Evolutionary conservation across 2,797 vertebrate species (phyloP).

Genomic region (Typhlichthys subterraneus): DNA sequence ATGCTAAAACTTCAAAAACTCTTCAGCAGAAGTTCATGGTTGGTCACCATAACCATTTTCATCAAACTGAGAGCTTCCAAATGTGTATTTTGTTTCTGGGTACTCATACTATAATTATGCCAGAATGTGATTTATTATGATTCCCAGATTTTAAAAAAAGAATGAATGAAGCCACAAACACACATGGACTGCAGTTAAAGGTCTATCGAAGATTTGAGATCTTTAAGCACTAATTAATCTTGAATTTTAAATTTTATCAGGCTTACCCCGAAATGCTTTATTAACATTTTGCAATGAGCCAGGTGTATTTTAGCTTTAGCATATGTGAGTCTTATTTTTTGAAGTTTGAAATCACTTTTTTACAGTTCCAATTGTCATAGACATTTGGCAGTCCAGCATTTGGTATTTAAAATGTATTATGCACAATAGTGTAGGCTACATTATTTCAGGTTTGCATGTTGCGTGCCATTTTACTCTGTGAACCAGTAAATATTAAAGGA

Average conservation of each 20-base stretch:
- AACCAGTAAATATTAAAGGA: conserved; percentile 5
- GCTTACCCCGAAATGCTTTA: conserved; percentile 21
- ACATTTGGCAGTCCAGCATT: conserved; percentile 32
- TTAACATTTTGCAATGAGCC: conserved; percentile 22
- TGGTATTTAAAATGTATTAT: conserved; percentile 2
- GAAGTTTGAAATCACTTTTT: conserved; percentile 17
- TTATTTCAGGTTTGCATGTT: background rate
- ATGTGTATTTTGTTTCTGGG: background rate
- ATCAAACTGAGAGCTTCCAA: too few species aligned
- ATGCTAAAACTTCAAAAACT: background rate
- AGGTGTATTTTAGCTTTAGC: conserved; percentile 7
- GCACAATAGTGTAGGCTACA: too few species aligned
- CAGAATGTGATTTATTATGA: background rate
- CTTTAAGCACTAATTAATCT: conserved; percentile 29
- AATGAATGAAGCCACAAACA: too few species aligned
- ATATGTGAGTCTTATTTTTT: conserved; percentile 6
- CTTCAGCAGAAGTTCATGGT: too few species aligned
- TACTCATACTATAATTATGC: background rate
- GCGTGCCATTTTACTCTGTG: conserved; percentile 13
- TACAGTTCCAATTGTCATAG: conserved; percentile 29
- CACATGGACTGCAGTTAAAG: too few species aligned
- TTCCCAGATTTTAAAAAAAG: background rate
- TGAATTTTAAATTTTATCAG: conserved; percentile 14
- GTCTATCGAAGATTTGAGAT: conserved; percentile 17
- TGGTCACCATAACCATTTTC: too few species aligned